Base-by-base conservation (phyloP, 2,888 invertebrate genomes). In the Sarcophaga variegata region DNA sequence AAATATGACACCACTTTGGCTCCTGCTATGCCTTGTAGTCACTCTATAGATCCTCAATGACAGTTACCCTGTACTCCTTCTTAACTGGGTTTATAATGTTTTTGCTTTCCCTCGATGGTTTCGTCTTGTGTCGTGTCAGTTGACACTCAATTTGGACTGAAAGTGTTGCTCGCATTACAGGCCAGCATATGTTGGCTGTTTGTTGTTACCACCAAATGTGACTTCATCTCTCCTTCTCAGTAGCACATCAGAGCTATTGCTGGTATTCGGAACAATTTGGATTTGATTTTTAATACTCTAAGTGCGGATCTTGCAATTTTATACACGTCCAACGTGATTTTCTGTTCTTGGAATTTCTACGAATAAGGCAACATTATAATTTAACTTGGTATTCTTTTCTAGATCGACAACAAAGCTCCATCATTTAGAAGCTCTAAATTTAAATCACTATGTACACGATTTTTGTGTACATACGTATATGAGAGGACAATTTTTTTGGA, bases 71-170 rank as follows among this genome's bases (percentile, higher is more conserved):
- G 17, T 54, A 0, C 14, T 17, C 20, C 20, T 78, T 74, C 69
- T 81, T 86, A 81, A 83, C 79, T 74, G 77, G 77, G 74, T 77
- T 81, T 80, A 74, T 82, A 80, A 67, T 83, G 72, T 67, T 17
- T 47, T 22, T 78, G 14, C 83, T 25, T 71, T 49, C 49, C 49
- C 4, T 75, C 25, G 64, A 27, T 78, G 76, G 75, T 74, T 77
- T 12, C 17, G 12, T 79, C 49, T 37, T 69, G 59, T 64, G 3
- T 14, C 14, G 88, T 91, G 92, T 90, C 91, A 92, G 92, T 92
- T 92, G 92, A 92, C 92, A 92, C 92, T 91, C 92, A 91, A 91
- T 92, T 92, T 91, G 92, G 91, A 92, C 90, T 89, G 89, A 82
- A 79, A 20, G 10, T 6, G 22, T 20, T 83, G 81, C 75, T 87